Evolutionary conservation across 2,113 vertebrate genomes (phyloP), one percentile per base, ranked within the genome.

Genomic region (Urocynchramus pylzowi): DNA sequence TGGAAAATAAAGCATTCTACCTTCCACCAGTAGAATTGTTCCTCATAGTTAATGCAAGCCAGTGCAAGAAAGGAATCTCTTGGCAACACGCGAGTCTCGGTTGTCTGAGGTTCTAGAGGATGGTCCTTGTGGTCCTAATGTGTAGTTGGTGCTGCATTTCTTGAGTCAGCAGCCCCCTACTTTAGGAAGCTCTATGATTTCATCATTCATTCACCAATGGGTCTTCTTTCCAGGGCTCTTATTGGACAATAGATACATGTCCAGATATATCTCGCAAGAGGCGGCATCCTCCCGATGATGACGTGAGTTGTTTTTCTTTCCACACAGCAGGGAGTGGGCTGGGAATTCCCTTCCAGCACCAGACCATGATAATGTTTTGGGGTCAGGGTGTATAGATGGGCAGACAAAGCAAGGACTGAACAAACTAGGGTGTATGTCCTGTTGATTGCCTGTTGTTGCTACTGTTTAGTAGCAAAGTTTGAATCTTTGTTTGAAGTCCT

Each of bases 181-280:
- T 79, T 87, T 26, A 81, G 65, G 37, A 88, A 59, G 33, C 27
- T 84, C n/a, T 65, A 7, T 33, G 18, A 53, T 63, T 69, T 77
- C 77, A 59, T 61, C 26, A 16, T 80, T 60, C 45, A 93, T 54
- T 80, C 9, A 95, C 74, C 24, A 39, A 8, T 93, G 93, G 22
- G 6, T 97, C 37, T 96, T 85, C 57, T 97, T 98, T 98, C 23
- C 63, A 99, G 99, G 99, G 99, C 49, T 99, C 99, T 39, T 99
- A 99, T 10, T 99, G 99, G 99, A 99, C 99, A 35, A 99, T 99
- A 95, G 99, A 99, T 84, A 99, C 98, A 28, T 98, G 99, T 39
- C 97, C 98, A 47, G 98, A 98, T 91, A 98, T 98, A 84, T 97
- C 98, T 93, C 98, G 98, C 88, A 98, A 98, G 68, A 99, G 99